Conservation (phyloP, 2,113 vertebrate species). For the Sitta europaea region DNA sequence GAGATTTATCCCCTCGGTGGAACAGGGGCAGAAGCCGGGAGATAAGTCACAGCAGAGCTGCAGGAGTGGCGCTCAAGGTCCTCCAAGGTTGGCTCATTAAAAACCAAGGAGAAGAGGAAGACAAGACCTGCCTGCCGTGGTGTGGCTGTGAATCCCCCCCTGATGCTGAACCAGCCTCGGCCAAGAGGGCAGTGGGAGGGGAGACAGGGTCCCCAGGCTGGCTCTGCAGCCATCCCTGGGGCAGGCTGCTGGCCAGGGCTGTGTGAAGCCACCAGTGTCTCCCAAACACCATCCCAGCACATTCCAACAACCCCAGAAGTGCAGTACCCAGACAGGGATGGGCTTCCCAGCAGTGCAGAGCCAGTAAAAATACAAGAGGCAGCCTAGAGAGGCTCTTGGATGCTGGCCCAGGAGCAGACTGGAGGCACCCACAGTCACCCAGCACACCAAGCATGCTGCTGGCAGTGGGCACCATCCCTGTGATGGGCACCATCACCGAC, state of each 20-base stretch:
- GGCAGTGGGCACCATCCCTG: background rate
- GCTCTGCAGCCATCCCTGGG: background rate
- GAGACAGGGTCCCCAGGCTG: background rate
- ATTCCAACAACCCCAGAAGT: background rate
- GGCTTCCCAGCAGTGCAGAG: background rate
- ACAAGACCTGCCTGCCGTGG: background rate
- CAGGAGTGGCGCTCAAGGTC: background rate
- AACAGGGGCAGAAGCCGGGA: background rate
- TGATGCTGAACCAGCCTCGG: background rate
- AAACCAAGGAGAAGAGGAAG: background rate
- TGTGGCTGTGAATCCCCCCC: background rate
- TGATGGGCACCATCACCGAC: rapidly evolving
- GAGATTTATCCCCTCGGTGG: slow-evolving; percentile 27
- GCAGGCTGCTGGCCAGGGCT: background rate
- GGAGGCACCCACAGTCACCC: background rate
- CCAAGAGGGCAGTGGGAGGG: background rate
- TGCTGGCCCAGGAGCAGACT: background rate
- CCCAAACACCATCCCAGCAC: background rate
- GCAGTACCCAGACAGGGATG: rapidly evolving
- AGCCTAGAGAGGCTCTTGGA: rapidly evolving
- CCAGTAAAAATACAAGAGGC: rapidly evolving
- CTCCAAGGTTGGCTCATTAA: slow-evolving; percentile 33
- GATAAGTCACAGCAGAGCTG: slow-evolving; percentile 7
- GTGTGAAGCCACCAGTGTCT: rapidly evolving
- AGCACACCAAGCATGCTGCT: background rate